Conservation (phyloP, 1,140 invertebrate genomes). For the Ephestia elutella region DNA sequence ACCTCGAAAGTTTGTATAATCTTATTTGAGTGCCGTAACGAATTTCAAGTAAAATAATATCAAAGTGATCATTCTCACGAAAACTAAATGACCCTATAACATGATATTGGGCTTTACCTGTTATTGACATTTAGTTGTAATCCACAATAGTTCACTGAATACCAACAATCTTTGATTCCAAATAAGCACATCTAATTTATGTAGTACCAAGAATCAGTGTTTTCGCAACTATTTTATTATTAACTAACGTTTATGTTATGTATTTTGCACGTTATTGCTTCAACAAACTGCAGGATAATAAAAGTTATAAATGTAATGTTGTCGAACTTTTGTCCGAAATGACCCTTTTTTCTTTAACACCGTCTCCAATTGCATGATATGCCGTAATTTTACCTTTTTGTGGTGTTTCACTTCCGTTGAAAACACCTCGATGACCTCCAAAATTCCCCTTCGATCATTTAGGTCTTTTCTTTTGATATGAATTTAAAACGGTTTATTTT, state of each 20-base stretch:
- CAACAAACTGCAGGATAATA: neutral
- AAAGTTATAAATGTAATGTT: neutral
- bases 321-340: neutral
- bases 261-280: no score
- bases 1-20: slow-evolving; percentile 11
- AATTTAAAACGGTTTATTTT: no score
- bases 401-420: slow-evolving; percentile 26
- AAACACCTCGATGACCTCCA: slow-evolving; percentile 27
- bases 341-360: slow-evolving; percentile 1
- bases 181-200: neutral
- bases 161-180: neutral
- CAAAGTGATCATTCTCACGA: slow-evolving; percentile 11
- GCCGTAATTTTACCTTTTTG: slow-evolving; percentile 26
- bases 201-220: neutral
- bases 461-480: slow-evolving; percentile 1
- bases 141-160: slow-evolving; percentile 1
- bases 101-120: slow-evolving; percentile 5
- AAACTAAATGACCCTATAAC: slow-evolving; percentile 11
- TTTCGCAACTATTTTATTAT: no score
- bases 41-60: slow-evolving; percentile 4
- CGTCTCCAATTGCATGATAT: slow-evolving; percentile 18
- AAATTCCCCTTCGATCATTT: slow-evolving; percentile 7
- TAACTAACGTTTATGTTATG: no score
- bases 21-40: neutral
- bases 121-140: slow-evolving; percentile 9